These are phyloP conservation scores for Nyctalus aviator DNA, from an alignment of 2,797 vertebrate species.

Conservation along the genomic window DNA sequence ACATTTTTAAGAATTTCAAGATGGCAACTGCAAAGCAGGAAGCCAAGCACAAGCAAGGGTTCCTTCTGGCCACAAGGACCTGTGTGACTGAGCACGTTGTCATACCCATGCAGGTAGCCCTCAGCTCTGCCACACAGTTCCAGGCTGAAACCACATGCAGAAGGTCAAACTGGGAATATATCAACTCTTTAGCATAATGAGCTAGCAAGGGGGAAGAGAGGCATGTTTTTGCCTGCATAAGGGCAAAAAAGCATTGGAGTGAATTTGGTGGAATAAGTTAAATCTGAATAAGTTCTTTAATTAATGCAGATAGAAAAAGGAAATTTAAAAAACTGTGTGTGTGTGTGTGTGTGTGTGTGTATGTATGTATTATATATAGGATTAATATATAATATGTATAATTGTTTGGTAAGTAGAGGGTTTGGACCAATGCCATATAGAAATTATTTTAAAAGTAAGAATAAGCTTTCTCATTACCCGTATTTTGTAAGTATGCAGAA, in stretches of 20 bases:
- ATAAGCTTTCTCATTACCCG: constrained; percentile 59
- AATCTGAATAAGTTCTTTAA: constrained; percentile 19
- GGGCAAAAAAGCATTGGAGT: background rate
- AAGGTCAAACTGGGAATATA: background rate
- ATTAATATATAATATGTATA: background rate
- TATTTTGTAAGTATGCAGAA: constrained; percentile 66
- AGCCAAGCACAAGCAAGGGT: background rate
- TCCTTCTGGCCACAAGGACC: background rate
- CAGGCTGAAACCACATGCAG: background rate
- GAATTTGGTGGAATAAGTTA: constrained; percentile 2
- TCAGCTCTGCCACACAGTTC: background rate
- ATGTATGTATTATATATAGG: background rate
- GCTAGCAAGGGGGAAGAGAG: background rate
- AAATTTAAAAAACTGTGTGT: background rate
- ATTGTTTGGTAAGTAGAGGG: constrained; percentile 49
- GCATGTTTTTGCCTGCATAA: background rate
- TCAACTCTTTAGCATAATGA: background rate
- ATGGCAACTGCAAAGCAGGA: background rate
- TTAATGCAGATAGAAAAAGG: background rate
- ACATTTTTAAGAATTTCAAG: constrained; percentile 12
- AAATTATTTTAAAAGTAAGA: constrained; percentile 59
- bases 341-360: background rate
- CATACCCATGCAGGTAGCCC: background rate
- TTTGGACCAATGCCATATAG: constrained; percentile 47
- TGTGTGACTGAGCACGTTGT: fast-evolving